phyloP scores from a whole-genome alignment of 2,888 invertebrate species.

The Palloptera scutellata region DNA sequence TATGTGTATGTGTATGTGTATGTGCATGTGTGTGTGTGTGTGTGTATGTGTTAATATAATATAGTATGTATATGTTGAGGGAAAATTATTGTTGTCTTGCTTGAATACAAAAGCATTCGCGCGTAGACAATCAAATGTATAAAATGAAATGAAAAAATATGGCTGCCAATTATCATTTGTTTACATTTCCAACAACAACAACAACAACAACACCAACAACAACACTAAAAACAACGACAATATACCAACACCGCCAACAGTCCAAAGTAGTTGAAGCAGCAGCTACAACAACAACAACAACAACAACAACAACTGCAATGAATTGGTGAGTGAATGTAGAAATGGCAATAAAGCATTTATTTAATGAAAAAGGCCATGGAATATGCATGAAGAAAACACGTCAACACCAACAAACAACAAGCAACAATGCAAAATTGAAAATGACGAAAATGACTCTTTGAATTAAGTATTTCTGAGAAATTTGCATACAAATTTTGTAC shows the following conservation, averaged over 20 bases:
- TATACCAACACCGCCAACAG: too few species aligned
- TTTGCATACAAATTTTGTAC: not conserved
- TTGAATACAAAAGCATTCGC: conserved; percentile 15
- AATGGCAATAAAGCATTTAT: not conserved
- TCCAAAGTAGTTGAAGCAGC: not conserved
- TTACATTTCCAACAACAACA: conserved; percentile 11
- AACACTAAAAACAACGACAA: not conserved
- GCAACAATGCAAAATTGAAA: not conserved
- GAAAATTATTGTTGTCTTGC: conserved; percentile 10
- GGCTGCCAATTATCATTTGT: conserved; percentile 27
- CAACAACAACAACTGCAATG: not conserved
- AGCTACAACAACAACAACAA: not conserved
- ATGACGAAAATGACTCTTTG: not conserved
- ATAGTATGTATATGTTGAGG: not conserved
- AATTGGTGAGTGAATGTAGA: not conserved
- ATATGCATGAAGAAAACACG: not conserved
- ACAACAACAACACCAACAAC: not conserved
- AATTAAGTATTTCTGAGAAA: not conserved
- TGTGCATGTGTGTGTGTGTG: too few species aligned
- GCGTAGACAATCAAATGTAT: conserved; percentile 24
- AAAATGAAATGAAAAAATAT: conserved; percentile 15
- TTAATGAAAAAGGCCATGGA: too few species aligned
- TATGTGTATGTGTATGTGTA: too few species aligned
- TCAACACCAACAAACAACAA: not conserved
- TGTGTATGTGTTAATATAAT: not conserved